Evolutionary conservation across 2,113 vertebrate species (phyloP), one percentile per base, ranked within the genome.

Genomic region (Eudorcas thomsonii): DNA sequence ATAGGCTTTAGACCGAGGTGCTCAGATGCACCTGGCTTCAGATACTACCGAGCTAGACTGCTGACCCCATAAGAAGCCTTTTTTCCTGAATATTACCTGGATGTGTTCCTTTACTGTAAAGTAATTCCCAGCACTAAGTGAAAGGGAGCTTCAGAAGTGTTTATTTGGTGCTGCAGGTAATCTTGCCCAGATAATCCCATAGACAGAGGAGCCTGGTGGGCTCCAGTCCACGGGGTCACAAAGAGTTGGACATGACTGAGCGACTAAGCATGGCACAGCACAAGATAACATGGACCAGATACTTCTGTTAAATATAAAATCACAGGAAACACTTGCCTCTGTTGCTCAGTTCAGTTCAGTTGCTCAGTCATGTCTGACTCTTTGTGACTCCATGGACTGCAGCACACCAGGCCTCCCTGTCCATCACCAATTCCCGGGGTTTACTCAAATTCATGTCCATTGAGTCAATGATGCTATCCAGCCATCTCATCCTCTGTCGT

Each of bases 351-450:
- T 7, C 14, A 33, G 21, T 71, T 39, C 62, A 67, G 33, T 67
- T 0, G 0, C n/a, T 71, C n/a, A 39, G 67, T 71, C 10, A 0
- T 71, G n/a, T 71, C n/a, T 0, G 0, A 71, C 67, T 39, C 19
- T 71, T 36, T 71, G 67, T 21, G 2, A 71, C n/a, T 9, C 67
- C n/a, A 12, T 71, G 67, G n/a, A n/a, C n/a, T 39, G n/a, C 5
- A 71, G 67, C 19, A 71, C n/a, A 0, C 17, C n/a, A 71, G 64
- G 19, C 64, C n/a, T 36, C 19, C 9, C 64, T 23, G 0, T 71
- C n/a, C 17, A 36, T 71, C n/a, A 36, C n/a, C n/a, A 36, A 36
- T n/a, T 71, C n/a, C n/a, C 0, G 0, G 64, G 4, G 2, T 6
- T 21, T 36, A 71, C 64, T 71, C n/a, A 36, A 36, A 71, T 17